A percentile compares a stretch with the other conserved stretches of the same genome.
These are phyloP conservation scores for Drosophila triauraria DNA, from an alignment of 1,140 invertebrate genomes.

Conservation along the genomic window DNA sequence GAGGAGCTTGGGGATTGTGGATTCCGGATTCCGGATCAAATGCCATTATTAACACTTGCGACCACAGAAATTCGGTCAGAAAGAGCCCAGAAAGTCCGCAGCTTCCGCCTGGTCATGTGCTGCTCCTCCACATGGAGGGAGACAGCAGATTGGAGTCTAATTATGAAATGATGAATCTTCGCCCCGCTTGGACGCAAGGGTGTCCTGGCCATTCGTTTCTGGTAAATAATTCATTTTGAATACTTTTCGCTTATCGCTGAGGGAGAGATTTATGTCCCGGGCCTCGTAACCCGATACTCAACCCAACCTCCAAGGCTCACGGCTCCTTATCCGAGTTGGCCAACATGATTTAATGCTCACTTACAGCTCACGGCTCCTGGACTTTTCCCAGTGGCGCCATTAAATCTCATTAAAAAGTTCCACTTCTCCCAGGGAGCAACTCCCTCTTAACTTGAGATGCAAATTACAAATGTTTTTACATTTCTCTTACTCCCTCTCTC, in stretches of 20 bases:
- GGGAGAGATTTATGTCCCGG: constrained; percentile 72
- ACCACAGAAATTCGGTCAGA: constrained; percentile 79
- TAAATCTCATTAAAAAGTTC: constrained; percentile 82
- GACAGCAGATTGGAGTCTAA: constrained; percentile 57
- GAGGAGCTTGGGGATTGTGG: constrained; percentile 13
- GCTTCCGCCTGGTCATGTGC: constrained; percentile 34
- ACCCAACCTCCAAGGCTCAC: constrained; percentile 19
- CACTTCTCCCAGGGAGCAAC: constrained; percentile 18
- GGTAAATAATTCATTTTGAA: constrained; percentile 81
- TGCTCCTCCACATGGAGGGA: constrained; percentile 22
- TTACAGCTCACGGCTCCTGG: constrained; percentile 62
- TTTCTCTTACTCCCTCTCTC: constrained; percentile 32
- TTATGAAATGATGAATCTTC: constrained; percentile 77
- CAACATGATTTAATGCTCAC: constrained; percentile 79
- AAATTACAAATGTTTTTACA: constrained; percentile 73
- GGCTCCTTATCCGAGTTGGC: constrained; percentile 64
- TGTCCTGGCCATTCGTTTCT: not conserved
- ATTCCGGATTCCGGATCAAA: constrained; percentile 43
- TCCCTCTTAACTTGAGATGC: constrained; percentile 30
- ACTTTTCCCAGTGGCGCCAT: constrained; percentile 72
- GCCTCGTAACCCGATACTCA: constrained; percentile 70
- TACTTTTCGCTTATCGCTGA: constrained; percentile 77
- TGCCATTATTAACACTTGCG: constrained; percentile 81
- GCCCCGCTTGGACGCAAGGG: not conserved
- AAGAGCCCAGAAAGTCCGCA: constrained; percentile 34